Base-by-base conservation (phyloP, 2,888 invertebrate genomes). In the Perdita meconis region DNA sequence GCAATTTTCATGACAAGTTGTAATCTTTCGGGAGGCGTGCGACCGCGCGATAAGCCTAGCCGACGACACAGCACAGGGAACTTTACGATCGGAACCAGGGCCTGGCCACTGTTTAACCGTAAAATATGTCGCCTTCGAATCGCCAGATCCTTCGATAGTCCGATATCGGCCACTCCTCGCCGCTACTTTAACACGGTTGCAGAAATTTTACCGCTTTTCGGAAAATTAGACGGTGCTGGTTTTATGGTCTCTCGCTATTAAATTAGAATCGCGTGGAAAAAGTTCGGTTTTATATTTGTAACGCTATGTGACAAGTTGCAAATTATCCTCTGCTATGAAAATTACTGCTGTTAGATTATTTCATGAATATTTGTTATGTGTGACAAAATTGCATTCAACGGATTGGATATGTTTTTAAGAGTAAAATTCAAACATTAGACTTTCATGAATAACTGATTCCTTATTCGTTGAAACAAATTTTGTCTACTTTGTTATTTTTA, bases 1-100 rank as follows among this genome's bases (percentile, higher is more conserved):
- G 63, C 44, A 55, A 63, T 68, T 57, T 72, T 57, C 40, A 30
- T 30, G 65, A 34, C 63, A 60, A 63, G 57, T 56, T 59, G n/a
- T 53, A 63, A 67, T 63, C 36, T 60, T 61, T 26, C 19, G 38
- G n/a, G n/a, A 4, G 47, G 55, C 56, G 60, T 61, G 65, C 47
- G 47, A 16, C 8, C 8, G 12, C 13, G 36, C 19, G 73, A 76
- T 76, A 73, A 66, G 65, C 40, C 50, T 73, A 38, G 47, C 19
- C 53, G 59, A 50, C 53, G 71, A 47, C 59, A 64, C 59, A 38
- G 16, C 13, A 40, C 38, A 55, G 8, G 13, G 51, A 36, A 22
- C 13, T 67, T 66, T 61, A 63, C 26, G 61, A 65, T 55, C 26
- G 2, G 38, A 55, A 36, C 42, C 8, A 5, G 10, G 19, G 4